Percentiles rank a stretch among this genome's conserved stretches.
Evolutionary conservation across 2,797 vertebrate genomes (phyloP).

Genomic region (Platalea minor): DNA sequence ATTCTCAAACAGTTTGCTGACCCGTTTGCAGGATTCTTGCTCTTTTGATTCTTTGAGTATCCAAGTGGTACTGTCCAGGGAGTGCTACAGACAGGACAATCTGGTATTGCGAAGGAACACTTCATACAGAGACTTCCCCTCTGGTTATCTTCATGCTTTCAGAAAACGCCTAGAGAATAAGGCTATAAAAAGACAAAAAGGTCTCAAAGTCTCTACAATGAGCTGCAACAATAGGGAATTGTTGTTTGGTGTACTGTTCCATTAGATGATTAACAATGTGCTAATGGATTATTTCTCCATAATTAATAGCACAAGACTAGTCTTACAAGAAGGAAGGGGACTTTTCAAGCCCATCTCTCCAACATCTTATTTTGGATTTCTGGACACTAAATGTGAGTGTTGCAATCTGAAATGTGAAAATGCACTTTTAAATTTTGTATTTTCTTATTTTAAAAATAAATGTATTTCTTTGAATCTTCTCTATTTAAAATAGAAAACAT

Average conservation of each 20-base stretch:
- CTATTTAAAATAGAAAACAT: neutral
- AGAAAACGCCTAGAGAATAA: neutral
- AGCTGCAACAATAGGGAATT: neutral
- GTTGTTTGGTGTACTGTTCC: neutral
- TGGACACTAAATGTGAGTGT: neutral
- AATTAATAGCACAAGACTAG: neutral
- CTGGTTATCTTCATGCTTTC: neutral
- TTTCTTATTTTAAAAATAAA: neutral
- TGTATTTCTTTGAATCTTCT: neutral
- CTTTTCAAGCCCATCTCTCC: neutral
- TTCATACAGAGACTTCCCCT: neutral
- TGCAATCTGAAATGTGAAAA: neutral
- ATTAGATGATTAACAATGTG: neutral
- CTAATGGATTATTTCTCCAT: neutral
- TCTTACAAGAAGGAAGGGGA: neutral
- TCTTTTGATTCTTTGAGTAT: neutral
- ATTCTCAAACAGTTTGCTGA: neutral
- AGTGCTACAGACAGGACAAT: neutral
- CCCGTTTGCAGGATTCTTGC: rapidly evolving
- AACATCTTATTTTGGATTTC: neutral
- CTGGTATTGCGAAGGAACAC: neutral
- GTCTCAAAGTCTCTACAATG: neutral
- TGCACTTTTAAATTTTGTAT: neutral
- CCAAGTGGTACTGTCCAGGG: neutral
- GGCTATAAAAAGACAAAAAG: neutral